phyloP scores from a whole-genome alignment of 2,888 invertebrate genomes.

The Itoplectis maculator region DNA sequence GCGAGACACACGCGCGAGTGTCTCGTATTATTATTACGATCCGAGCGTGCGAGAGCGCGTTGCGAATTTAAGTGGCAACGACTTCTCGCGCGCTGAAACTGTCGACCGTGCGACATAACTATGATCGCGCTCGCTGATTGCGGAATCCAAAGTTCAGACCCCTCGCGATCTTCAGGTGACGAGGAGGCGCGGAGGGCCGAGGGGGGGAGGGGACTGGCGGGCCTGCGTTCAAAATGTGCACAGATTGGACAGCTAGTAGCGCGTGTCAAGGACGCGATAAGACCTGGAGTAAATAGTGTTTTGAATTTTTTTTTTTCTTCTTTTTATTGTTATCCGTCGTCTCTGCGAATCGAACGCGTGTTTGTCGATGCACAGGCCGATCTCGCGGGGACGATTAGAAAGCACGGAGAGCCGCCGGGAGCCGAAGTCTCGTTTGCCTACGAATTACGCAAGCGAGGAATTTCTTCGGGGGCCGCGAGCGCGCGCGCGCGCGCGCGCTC shows the following conservation, averaged over 20 bases:
- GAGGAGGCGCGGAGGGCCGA: neutral
- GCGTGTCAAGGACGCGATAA: neutral
- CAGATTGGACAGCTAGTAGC: neutral
- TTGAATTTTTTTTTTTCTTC: neutral
- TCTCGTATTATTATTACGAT: too few species aligned
- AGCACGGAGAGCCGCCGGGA: slow-evolving; percentile 18
- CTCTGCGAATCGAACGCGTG: neutral
- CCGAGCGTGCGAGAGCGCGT: too few species aligned
- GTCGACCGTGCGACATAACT: slow-evolving; percentile 5
- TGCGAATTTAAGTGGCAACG: neutral
- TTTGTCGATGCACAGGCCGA: neutral
- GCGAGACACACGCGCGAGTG: neutral
- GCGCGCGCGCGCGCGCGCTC: too few species aligned
- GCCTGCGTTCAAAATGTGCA: neutral
- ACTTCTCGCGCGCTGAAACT: neutral
- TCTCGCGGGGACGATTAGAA: slow-evolving; percentile 29
- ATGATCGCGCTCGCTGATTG: neutral
- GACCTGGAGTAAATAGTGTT: neutral
- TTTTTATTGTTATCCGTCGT: neutral
- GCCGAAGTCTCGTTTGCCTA: slow-evolving; percentile 67
- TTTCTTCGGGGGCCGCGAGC: slow-evolving; percentile 77
- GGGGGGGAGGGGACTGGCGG: too few species aligned
- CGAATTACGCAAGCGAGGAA: slow-evolving; percentile 80
- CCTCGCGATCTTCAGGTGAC: neutral
- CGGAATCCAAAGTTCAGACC: slow-evolving; percentile 13